Base-by-base conservation (phyloP, 2,888 invertebrate genomes). In the Phymatocera aterrima region DNA sequence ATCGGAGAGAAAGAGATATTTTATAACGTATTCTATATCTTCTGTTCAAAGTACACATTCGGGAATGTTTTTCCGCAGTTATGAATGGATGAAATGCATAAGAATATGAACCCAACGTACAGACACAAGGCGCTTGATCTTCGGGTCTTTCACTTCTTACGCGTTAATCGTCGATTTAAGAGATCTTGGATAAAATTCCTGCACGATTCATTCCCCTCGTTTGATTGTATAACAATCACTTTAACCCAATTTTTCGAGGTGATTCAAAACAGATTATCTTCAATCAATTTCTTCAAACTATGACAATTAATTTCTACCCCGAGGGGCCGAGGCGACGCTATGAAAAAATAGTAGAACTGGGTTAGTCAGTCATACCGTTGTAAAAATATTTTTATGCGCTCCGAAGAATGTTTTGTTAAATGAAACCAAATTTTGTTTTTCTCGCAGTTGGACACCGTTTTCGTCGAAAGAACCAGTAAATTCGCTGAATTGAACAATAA, bases 341-440 rank as follows among this genome's bases (percentile, higher is more conserved):
- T 4, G 28, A 40, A 40, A 40, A 40, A 3, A 40, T n/a, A 28
- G 10, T 15, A 37, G 34, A 51, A 72, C 18, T 72, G 21, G 72
- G 51, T 51, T 54, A 37, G 51, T 72, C 51, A 51, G 72, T 72
- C 51, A 21, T 15, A 24, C 10, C n/a, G 34, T 72, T 72, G 28
- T 12, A 37, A 51, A 72, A 72, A 72, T 72, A 72, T 72, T 72
- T 48, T 72, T n/a, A 48, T 72, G n/a, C n/a, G n/a, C n/a, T n/a
- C n/a, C n/a, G n/a, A n/a, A n/a, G n/a, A n/a, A n/a, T n/a, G n/a
- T n/a, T n/a, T n/a, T n/a, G n/a, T n/a, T n/a, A n/a, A n/a, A n/a
- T n/a, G n/a, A n/a, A n/a, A n/a, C n/a, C n/a, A n/a, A n/a, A n/a
- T n/a, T n/a, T n/a, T n/a, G n/a, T n/a, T n/a, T n/a, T n/a, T n/a